Conservation (phyloP, 1,140 invertebrate genomes). For the Penaeus japonicus region DNA sequence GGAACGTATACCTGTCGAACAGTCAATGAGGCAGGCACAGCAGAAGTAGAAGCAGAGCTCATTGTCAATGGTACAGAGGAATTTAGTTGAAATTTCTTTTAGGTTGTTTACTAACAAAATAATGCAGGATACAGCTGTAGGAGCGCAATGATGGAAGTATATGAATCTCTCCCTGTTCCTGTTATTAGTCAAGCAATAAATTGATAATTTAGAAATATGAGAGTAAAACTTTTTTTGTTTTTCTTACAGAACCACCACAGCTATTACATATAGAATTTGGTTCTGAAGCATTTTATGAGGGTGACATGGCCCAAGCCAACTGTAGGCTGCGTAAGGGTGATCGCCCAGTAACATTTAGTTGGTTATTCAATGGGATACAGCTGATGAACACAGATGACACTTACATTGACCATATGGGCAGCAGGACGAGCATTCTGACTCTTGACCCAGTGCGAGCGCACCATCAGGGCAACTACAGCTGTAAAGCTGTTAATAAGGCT, state of each 20-base stretch:
- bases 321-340: slow-evolving; percentile 87
- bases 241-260: slow-evolving; percentile 54
- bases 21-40: slow-evolving; percentile 63
- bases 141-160: no score
- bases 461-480: slow-evolving; percentile 62
- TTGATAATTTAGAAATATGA: neutral
- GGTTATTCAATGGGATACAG: slow-evolving; percentile 75
- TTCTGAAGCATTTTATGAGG: slow-evolving; percentile 62
- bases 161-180: slow-evolving; percentile 44
- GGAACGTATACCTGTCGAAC: slow-evolving; percentile 66
- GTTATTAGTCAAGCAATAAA: neutral
- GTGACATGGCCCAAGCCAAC: slow-evolving; percentile 70
- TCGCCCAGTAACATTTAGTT: slow-evolving; percentile 78
- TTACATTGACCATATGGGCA: slow-evolving; percentile 45
- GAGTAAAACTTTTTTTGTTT: slow-evolving; percentile 17
- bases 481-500: slow-evolving; percentile 74
- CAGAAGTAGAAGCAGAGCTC: slow-evolving; percentile 31
- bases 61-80: slow-evolving; percentile 50
- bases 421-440: slow-evolving; percentile 58
- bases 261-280: slow-evolving; percentile 58
- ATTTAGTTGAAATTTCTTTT: neutral
- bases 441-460: slow-evolving; percentile 58
- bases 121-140: no score
- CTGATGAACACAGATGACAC: slow-evolving; percentile 51
- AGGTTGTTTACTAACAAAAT: neutral